Evolutionary conservation across 2,113 vertebrate species (phyloP), one percentile per base, ranked within the genome.

Genomic region (Anser brachyrhynchus): DNA sequence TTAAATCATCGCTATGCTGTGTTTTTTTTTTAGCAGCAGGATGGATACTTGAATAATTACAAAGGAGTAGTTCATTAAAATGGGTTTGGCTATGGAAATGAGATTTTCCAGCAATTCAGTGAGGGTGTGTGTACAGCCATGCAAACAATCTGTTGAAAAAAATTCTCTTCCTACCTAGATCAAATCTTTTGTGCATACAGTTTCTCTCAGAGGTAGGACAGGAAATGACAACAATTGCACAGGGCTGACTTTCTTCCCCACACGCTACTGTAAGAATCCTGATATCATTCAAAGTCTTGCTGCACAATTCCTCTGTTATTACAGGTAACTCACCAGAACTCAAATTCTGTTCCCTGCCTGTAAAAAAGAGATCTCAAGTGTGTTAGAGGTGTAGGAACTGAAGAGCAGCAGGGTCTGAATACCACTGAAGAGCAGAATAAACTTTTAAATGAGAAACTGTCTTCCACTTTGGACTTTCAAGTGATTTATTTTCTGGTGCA

Each of bases 21-120:
- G 74, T 62, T 86, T 51, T 94, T 94, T 94, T 69, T 94, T 86
- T 51, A 96, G 59, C 70, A 92, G 26, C 37, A 93, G 39, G 57
- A 89, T 83, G 67, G 90, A 87, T 90, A 93, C 94, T 70, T 92
- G 43, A 90, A 88, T 89, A 61, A 91, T 95, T 94, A 72, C n/a
- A 83, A 93, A 62, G 43, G 25, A 83, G 7, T 35, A 64, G 37
- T 75, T 97, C 35, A 93, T 91, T 96, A 72, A 61, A 95, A 92
- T 10, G 9, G 16, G 39, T 86, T 84, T 64, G 29, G 28, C 25
- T 92, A 64, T 28, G 76, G 46, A 93, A 95, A 92, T 58, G 49
- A 73, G 19, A 82, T 84, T 90, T 95, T 82, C 70, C 82, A 92
- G 55, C 33, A 84, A 73, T 83, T 92, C 71, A 43, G 21, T 39